Evolutionary conservation across 2,888 invertebrate species (phyloP).

Genomic region (Pediacus dermestoides): DNA sequence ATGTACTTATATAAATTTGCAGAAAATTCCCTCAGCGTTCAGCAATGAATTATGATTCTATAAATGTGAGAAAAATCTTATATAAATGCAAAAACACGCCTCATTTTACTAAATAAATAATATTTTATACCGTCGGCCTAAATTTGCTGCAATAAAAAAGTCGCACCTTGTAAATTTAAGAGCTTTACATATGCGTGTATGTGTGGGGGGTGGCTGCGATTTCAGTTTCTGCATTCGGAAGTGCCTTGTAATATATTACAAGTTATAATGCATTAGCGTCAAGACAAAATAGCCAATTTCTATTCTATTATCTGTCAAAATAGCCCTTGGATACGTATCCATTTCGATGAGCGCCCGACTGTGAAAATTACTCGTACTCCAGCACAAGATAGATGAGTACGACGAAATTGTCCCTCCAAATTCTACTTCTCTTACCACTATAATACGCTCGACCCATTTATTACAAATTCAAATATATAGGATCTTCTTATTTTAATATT

Average conservation of each 20-base stretch:
- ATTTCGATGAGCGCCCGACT: conserved; percentile 32
- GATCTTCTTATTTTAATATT: conserved; percentile 25
- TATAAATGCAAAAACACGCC: conserved; percentile 35
- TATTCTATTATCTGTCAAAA: conserved; percentile 48
- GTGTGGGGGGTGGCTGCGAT: conserved; percentile 17
- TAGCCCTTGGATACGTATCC: conserved; percentile 34
- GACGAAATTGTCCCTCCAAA: conserved; percentile 3
- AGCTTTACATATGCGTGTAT: conserved; percentile 15
- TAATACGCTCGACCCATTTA: conserved; percentile 23
- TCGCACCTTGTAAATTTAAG: conserved; percentile 24
- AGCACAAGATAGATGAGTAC: conserved; percentile 30
- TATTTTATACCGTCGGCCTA: conserved; percentile 22
- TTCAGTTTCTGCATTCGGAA: conserved; percentile 3
- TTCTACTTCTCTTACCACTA: neutral
- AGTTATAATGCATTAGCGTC: conserved; percentile 37
- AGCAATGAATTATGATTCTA: conserved; percentile 24
- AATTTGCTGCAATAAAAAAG: conserved; percentile 22
- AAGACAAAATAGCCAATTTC: conserved; percentile 44
- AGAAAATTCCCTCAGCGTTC: conserved; percentile 24
- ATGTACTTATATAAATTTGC: conserved; percentile 20
- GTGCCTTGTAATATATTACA: conserved; percentile 20
- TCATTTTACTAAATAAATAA: conserved; percentile 33
- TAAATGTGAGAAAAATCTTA: conserved; percentile 32
- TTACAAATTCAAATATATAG: conserved; percentile 30
- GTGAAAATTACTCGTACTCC: conserved; percentile 38